These are phyloP conservation scores for Takifugu flavidus DNA, from an alignment of 2,113 vertebrate genomes.

Conservation along the genomic window DNA sequence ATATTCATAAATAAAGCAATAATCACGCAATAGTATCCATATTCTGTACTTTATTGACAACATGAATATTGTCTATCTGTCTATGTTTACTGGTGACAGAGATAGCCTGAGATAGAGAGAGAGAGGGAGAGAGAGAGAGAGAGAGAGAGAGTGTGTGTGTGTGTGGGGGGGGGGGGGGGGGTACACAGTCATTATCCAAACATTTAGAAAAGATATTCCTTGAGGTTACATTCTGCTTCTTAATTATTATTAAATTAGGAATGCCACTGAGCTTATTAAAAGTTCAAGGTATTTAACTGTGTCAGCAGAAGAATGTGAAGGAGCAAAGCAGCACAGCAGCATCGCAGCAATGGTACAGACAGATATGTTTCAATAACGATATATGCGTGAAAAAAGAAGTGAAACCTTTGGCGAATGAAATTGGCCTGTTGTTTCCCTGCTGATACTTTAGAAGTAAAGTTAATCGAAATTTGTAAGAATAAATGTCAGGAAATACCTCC, in stretches of 20 bases:
- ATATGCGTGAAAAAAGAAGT: background rate
- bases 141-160: constrained; percentile 6
- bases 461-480: background rate
- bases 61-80: background rate
- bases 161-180: no score
- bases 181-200: constrained; percentile 50
- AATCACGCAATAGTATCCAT: background rate
- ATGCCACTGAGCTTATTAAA: constrained; percentile 65
- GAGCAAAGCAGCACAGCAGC: constrained; percentile 3
- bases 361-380: constrained; percentile 3
- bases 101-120: background rate
- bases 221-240: constrained; percentile 55
- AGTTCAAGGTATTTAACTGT: constrained; percentile 53
- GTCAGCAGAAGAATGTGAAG: constrained; percentile 30
- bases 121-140: constrained; percentile 3
- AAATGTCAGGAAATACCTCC: background rate
- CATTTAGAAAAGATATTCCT: constrained; percentile 57
- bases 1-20: background rate
- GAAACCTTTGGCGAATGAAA: background rate
- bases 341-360: background rate
- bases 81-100: background rate
- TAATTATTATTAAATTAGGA: constrained; percentile 73
- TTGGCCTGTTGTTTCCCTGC: background rate
- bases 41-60: background rate
- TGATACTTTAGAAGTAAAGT: background rate